phyloP scores from a whole-genome alignment of 2,888 invertebrate species.

The Digitonthophagus gazella region DNA sequence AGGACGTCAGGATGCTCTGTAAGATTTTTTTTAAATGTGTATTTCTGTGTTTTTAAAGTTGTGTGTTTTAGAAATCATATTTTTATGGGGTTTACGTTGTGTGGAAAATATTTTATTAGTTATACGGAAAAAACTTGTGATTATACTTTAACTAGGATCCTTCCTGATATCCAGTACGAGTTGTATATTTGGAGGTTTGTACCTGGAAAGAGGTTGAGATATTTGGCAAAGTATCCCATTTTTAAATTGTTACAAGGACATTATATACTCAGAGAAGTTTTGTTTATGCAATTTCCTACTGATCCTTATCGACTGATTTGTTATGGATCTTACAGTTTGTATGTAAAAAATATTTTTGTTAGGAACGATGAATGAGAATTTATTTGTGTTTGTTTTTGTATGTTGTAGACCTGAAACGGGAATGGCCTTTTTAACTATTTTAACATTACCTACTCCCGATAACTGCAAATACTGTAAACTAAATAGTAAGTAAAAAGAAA shows the following conservation, averaged over 20 bases:
- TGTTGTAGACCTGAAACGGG: slow-evolving; percentile 45
- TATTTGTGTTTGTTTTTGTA: slow-evolving; percentile 21
- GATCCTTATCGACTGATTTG: slow-evolving; percentile 65
- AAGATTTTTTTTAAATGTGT: slow-evolving; percentile 32
- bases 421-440: slow-evolving; percentile 64
- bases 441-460: slow-evolving; percentile 64
- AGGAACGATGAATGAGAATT: slow-evolving; percentile 30
- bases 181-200: slow-evolving; percentile 50
- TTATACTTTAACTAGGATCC: slow-evolving; percentile 32
- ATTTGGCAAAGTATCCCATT: slow-evolving; percentile 48
- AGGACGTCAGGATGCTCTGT: slow-evolving; percentile 39
- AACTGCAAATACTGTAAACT: slow-evolving; percentile 57
- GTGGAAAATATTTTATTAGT: slow-evolving; percentile 88
- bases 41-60: slow-evolving; percentile 25
- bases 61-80: slow-evolving; percentile 73
- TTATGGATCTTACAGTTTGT: slow-evolving; percentile 55
- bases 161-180: slow-evolving; percentile 45
- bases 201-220: slow-evolving; percentile 45
- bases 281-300: slow-evolving; percentile 70
- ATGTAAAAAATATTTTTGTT: slow-evolving; percentile 30
- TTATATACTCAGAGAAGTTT: slow-evolving; percentile 56
- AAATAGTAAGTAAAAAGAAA: slow-evolving; percentile 14
- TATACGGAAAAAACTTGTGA: slow-evolving; percentile 58
- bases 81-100: slow-evolving; percentile 93
- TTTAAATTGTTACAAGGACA: slow-evolving; percentile 46